These are phyloP conservation scores for Trachythela sp. DNA, from an alignment of 64 coral and sea anemone species.

Conservation along the genomic window DNA sequence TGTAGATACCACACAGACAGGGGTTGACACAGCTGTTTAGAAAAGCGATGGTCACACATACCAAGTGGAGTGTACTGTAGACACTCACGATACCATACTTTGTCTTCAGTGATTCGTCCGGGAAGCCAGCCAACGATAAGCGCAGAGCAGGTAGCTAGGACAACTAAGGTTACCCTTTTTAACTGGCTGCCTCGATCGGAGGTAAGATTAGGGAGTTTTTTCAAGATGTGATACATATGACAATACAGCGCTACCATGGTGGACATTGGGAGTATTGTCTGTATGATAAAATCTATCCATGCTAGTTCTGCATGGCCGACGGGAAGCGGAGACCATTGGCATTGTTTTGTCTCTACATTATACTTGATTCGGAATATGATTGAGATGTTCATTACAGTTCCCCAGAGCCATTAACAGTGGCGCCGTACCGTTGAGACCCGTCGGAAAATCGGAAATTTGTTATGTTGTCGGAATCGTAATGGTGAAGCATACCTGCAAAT, in stretches of 20 bases:
- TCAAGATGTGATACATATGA: not conserved
- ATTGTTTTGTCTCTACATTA: not conserved
- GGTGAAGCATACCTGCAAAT: no score
- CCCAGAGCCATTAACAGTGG: not conserved
- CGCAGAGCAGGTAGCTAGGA: not conserved
- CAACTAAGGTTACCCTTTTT: not conserved
- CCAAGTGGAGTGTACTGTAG: not conserved
- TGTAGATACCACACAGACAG: not conserved
- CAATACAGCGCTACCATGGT: not conserved
- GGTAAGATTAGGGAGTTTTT: not conserved
- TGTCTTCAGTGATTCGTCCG: not conserved
- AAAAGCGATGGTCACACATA: not conserved
- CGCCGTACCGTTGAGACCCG: no score
- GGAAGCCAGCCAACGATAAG: not conserved
- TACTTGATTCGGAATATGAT: not conserved
- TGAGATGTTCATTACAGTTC: not conserved
- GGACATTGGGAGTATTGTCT: not conserved
- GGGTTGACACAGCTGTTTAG: not conserved
- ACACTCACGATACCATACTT: not conserved
- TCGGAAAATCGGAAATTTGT: no score
- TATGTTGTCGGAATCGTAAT: no score
- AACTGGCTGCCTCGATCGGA: not conserved
- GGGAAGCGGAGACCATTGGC: not conserved
- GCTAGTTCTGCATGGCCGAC: not conserved
- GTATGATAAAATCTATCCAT: not conserved